These are phyloP conservation scores for Phyllotis vaccarum DNA, from an alignment of 2,797 vertebrate species.

Conservation along the genomic window DNA sequence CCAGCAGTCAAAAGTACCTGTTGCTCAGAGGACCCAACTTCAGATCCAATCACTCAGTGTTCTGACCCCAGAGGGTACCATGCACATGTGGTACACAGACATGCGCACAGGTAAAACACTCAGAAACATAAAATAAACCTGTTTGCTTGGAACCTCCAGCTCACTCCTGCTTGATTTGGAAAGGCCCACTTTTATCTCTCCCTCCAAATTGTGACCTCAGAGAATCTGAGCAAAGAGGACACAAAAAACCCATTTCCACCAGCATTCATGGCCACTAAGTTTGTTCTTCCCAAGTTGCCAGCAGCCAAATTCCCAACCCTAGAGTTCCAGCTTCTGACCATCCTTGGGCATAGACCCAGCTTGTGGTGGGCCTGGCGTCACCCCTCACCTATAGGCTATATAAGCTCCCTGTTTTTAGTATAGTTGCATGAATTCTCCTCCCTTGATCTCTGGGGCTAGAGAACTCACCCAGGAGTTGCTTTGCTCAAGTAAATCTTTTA, in stretches of 20 bases:
- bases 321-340: neutral
- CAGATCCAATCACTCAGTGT: neutral
- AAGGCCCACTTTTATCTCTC: neutral
- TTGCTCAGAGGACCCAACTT: neutral
- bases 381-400: neutral
- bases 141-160: neutral
- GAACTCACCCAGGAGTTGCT: neutral
- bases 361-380: neutral
- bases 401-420: neutral
- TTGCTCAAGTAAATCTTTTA: neutral
- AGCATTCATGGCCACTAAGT: too few species aligned
- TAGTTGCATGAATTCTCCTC: too few species aligned
- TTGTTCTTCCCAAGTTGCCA: neutral
- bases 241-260: neutral
- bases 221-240: neutral
- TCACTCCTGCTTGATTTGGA: neutral
- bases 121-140: neutral
- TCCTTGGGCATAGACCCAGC: neutral
- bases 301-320: too few species aligned
- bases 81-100: neutral
- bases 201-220: neutral
- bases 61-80: neutral
- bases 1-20: neutral
- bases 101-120: too few species aligned
- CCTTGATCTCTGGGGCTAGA: neutral